Conservation (phyloP, 1,140 invertebrate species). For the Sipha flava region DNA sequence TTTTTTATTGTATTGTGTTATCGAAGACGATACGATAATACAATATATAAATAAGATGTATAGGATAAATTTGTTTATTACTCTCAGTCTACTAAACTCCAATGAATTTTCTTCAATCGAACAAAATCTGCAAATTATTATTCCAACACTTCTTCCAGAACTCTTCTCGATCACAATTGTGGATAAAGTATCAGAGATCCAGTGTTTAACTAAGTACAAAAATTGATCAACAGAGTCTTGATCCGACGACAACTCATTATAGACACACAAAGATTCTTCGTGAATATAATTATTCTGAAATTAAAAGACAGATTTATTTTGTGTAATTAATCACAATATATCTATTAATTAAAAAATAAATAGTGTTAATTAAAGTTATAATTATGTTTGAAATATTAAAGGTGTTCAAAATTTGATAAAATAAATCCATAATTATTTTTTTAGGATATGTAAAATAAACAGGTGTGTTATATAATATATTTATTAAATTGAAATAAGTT, state of each 20-base stretch:
- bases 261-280: background rate
- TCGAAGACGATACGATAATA: no score
- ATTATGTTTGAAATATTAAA: no score
- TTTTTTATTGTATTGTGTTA: no score
- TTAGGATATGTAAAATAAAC: no score
- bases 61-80: background rate
- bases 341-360: background rate
- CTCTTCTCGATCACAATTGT: background rate
- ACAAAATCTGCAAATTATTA: background rate
- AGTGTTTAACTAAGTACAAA: background rate
- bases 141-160: background rate
- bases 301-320: background rate
- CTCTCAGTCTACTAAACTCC: conserved; percentile 2
- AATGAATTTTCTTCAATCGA: conserved; percentile 2
- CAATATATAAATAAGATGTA: no score
- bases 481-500: no score
- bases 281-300: conserved; percentile 4
- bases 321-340: background rate
- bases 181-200: conserved; percentile 2
- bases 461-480: no score
- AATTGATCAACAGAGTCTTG: conserved; percentile 12
- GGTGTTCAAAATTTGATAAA: no score
- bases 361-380: no score
- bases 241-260: background rate
- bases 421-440: no score